These are phyloP conservation scores for Xanthia icteritia DNA, from an alignment of 2,888 invertebrate species.

Conservation along the genomic window DNA sequence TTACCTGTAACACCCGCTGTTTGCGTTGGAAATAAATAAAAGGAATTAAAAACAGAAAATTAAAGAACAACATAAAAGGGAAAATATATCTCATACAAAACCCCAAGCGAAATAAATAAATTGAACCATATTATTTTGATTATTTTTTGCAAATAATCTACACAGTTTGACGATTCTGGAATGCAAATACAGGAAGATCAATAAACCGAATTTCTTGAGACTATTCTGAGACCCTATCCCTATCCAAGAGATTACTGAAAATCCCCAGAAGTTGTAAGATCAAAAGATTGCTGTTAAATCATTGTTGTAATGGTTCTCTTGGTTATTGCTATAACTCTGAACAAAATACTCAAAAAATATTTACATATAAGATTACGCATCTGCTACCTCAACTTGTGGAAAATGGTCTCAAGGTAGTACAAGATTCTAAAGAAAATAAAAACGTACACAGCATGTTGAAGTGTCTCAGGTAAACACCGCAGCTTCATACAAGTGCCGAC, in stretches of 20 bases:
- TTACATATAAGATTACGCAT: neutral
- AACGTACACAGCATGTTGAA: constrained; percentile 2
- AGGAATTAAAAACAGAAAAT: constrained; percentile 18
- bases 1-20: constrained; percentile 74
- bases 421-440: constrained; percentile 10
- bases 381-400: neutral
- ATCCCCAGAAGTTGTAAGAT: neutral
- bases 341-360: neutral
- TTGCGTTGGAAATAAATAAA: constrained; percentile 56
- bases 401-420: constrained; percentile 2
- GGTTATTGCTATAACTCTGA: neutral
- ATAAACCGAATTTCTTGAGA: neutral
- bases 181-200: neutral
- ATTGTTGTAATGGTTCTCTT: too few species aligned
- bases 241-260: neutral
- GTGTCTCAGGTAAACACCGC: constrained; percentile 4
- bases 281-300: neutral
- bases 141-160: neutral
- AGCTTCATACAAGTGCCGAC: constrained; percentile 18
- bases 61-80: constrained; percentile 6
- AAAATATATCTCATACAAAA: neutral
- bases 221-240: neutral
- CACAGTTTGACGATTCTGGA: neutral
- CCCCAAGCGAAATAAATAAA: neutral
- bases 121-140: neutral